Percentiles rank a stretch among this genome's conserved stretches.
Conservation (phyloP, 2,113 vertebrate genomes). For the Trogon melanurus region DNA sequence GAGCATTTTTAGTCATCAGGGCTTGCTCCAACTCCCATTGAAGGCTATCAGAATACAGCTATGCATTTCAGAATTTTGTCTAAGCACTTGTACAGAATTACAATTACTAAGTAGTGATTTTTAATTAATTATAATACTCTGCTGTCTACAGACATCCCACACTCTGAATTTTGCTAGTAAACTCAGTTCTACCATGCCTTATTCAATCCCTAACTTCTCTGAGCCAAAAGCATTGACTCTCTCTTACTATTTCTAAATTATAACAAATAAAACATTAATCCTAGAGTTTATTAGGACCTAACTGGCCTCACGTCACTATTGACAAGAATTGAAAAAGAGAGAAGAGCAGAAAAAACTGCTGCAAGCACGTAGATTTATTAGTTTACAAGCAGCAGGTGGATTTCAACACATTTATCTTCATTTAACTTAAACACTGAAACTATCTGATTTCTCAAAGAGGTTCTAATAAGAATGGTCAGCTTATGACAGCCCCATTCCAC, state of each 20-base stretch:
- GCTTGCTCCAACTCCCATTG: not conserved
- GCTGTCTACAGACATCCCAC: not conserved
- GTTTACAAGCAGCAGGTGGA: not conserved
- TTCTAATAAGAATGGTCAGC: not conserved
- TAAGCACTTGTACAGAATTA: not conserved
- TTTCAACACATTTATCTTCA: not conserved
- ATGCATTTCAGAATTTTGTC: not conserved
- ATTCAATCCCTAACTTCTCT: not conserved
- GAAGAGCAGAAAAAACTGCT: not conserved
- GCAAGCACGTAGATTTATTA: not conserved
- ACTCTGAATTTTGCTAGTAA: not conserved
- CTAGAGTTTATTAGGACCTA: not conserved
- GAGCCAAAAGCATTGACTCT: not conserved
- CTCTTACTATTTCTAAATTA: not conserved
- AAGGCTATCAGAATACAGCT: not conserved
- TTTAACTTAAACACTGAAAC: not conserved
- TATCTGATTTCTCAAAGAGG: not conserved
- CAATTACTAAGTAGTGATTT: not conserved
- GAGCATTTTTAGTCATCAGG: not conserved
- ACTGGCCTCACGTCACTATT: not conserved
- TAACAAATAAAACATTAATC: not conserved
- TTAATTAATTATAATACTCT: not conserved
- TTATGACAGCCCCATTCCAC: not conserved
- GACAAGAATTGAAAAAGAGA: not conserved
- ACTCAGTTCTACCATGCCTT: not conserved